These are phyloP conservation scores for Sabatieria punctata DNA, from an alignment of 2,888 invertebrate species.

Conservation along the genomic window DNA sequence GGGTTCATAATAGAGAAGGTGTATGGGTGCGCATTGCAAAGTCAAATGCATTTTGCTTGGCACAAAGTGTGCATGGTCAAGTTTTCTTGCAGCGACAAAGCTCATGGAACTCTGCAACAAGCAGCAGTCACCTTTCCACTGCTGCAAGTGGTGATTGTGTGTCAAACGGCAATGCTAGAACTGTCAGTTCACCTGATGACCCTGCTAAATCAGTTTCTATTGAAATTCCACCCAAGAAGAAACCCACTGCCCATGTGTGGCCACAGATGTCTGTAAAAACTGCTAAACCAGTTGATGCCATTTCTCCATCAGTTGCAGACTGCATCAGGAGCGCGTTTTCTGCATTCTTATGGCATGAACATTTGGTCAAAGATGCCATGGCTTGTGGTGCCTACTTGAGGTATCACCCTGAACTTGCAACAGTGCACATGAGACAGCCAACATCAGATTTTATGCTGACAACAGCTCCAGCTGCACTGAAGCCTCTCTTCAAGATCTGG, in stretches of 20 bases:
- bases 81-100: background rate
- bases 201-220: too few species aligned
- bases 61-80: slow-evolving; percentile 10
- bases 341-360: slow-evolving; percentile 90
- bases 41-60: slow-evolving; percentile 12
- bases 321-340: slow-evolving; percentile 85
- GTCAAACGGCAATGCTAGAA: background rate
- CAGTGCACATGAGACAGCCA: background rate
- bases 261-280: background rate
- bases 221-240: background rate
- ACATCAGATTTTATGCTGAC: background rate
- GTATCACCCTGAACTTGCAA: slow-evolving; percentile 42
- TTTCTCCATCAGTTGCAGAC: slow-evolving; percentile 79
- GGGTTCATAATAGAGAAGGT: slow-evolving; percentile 20
- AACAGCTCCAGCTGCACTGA: slow-evolving; percentile 59
- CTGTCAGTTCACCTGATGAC: background rate
- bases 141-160: too few species aligned
- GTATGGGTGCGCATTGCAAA: slow-evolving; percentile 16
- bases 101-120: background rate
- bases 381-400: slow-evolving; percentile 89
- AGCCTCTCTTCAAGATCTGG: slow-evolving; percentile 71
- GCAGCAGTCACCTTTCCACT: too few species aligned
- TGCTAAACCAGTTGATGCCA: slow-evolving; percentile 48
- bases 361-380: slow-evolving; percentile 91
- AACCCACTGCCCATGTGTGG: slow-evolving; percentile 2